phyloP scores from a whole-genome alignment of 2,888 invertebrate genomes.

The Drosophila flavopinicola region DNA sequence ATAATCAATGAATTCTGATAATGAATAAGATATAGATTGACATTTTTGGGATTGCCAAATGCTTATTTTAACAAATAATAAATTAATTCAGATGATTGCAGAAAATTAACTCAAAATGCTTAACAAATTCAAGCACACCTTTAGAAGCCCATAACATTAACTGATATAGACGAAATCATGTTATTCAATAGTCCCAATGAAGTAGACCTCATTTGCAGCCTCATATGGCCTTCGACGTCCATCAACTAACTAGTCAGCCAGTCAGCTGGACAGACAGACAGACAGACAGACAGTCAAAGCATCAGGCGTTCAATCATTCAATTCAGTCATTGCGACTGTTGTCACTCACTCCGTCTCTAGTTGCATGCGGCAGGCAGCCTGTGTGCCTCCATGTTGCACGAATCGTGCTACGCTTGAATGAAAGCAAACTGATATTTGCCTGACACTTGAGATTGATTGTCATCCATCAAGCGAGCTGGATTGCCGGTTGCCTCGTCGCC shows the following conservation, averaged over 20 bases:
- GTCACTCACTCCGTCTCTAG: constrained; percentile 63
- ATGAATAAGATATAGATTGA: too few species aligned
- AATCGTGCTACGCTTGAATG: constrained; percentile 68
- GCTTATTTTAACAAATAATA: too few species aligned
- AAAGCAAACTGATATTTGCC: constrained; percentile 80
- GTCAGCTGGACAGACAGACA: neutral
- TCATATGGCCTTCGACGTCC: constrained; percentile 1
- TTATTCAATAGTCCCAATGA: too few species aligned
- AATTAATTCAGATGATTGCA: too few species aligned
- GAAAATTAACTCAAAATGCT: too few species aligned
- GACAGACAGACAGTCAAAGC: constrained; percentile 30
- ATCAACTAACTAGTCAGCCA: constrained; percentile 22
- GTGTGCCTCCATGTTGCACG: constrained; percentile 52
- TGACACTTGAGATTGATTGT: constrained; percentile 82
- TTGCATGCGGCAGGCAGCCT: constrained; percentile 45
- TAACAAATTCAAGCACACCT: too few species aligned
- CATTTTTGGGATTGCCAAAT: too few species aligned
- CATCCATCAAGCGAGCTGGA: constrained; percentile 75
- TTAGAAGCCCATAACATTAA: too few species aligned
- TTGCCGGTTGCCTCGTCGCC: neutral
- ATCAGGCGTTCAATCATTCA: constrained; percentile 58
- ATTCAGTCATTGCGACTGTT: constrained; percentile 62
- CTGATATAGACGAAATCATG: too few species aligned
- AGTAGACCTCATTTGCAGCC: neutral
- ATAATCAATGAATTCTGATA: too few species aligned